Evolutionary conservation across 2,113 vertebrate genomes (phyloP).

Genomic region (Nansenia antarctica): DNA sequence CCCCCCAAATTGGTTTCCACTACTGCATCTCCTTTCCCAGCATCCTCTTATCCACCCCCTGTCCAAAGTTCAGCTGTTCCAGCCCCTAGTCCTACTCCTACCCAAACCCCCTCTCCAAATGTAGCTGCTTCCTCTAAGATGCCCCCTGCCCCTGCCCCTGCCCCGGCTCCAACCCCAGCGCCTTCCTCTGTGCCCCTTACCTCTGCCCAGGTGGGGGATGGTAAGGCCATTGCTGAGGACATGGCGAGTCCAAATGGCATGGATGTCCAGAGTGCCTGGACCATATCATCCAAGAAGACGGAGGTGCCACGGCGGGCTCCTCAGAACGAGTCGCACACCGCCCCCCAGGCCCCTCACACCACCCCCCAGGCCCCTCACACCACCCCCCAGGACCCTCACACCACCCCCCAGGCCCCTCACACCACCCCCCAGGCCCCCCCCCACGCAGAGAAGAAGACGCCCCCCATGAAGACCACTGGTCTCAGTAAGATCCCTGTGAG

Average conservation of each 20-base stretch:
- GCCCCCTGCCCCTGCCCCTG: constrained; percentile 23
- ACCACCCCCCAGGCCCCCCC: constrained; percentile 70
- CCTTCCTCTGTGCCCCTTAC: too few relatives aligned
- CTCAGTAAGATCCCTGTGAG: constrained; percentile 76
- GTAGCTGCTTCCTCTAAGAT: too few relatives aligned
- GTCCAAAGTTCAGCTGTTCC: constrained; percentile 6
- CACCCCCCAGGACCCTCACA: constrained; percentile 31
- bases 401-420: constrained; percentile 66
- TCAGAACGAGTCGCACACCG: constrained; percentile 26
- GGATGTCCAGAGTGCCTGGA: constrained; percentile 10
- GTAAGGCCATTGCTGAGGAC: constrained; percentile 18
- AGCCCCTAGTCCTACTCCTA: constrained; percentile 4
- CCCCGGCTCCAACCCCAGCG: constrained; percentile 17
- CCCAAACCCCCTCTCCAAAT: constrained; percentile 4
- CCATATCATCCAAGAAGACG: constrained; percentile 35
- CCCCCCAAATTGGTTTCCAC: neutral
- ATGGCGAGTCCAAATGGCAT: constrained; percentile 24
- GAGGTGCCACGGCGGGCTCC: constrained; percentile 20
- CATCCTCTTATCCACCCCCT: neutral
- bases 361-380: neutral
- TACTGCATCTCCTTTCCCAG: neutral
- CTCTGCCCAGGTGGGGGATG: constrained; percentile 62
- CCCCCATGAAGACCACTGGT: constrained; percentile 65
- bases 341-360: constrained; percentile 74
- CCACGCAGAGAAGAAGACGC: constrained; percentile 83